Evolutionary conservation across 2,797 vertebrate species (phyloP).

Genomic region (Nasua narica): DNA sequence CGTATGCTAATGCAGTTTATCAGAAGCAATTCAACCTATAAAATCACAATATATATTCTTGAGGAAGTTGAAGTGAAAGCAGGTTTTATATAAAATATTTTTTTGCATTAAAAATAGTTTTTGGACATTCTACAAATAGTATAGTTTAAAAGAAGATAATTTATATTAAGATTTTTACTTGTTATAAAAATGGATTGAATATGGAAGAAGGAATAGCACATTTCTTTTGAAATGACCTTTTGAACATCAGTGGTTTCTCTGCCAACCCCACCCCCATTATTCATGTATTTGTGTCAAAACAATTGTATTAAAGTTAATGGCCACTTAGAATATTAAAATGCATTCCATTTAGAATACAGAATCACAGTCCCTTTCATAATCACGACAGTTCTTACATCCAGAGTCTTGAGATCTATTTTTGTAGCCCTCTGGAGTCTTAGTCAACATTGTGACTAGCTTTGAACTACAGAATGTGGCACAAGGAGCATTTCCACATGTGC

Average conservation of each 20-base stretch:
- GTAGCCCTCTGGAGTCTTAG: not conserved
- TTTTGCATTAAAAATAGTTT: not conserved
- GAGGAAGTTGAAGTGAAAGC: not conserved
- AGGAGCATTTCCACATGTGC: not conserved
- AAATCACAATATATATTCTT: not conserved
- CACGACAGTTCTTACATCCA: rapidly evolving
- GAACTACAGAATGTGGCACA: not conserved
- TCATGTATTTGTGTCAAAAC: not conserved
- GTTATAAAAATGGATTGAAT: not conserved
- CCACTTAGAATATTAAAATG: not conserved
- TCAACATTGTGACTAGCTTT: not conserved
- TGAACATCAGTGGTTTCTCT: not conserved
- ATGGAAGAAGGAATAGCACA: not conserved
- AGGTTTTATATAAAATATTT: not conserved
- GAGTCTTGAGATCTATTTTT: not conserved
- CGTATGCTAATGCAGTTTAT: not conserved
- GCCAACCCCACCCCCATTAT: not conserved
- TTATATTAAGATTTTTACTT: not conserved
- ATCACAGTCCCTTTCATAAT: not conserved
- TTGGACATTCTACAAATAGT: not conserved
- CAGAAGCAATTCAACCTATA: not conserved
- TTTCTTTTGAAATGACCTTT: not conserved
- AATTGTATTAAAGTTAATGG: not conserved
- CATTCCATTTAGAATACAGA: not conserved
- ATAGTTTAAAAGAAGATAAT: not conserved